phyloP scores from a whole-genome alignment of 2,113 vertebrate species.

The Propithecus coquereli region DNA sequence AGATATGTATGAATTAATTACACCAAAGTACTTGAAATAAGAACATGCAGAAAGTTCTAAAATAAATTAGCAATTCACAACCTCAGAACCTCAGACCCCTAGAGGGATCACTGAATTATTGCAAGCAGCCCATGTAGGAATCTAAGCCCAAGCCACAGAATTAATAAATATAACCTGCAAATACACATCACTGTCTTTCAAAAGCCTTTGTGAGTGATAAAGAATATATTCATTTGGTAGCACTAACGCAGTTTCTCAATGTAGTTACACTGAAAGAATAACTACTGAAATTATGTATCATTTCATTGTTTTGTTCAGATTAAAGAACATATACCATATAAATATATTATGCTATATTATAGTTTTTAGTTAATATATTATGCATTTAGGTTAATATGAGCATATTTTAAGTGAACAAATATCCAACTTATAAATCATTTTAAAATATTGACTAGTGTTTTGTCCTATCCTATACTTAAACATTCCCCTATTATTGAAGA shows the following conservation, averaged over 20 bases:
- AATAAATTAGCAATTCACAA: constrained; percentile 26
- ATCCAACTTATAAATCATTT: not conserved
- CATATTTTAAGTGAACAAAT: constrained; percentile 24
- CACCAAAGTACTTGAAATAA: not conserved
- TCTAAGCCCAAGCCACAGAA: not conserved
- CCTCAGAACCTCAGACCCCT: not conserved
- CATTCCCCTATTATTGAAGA: not conserved
- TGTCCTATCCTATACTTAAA: not conserved
- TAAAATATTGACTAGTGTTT: not conserved
- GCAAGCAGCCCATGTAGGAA: not conserved
- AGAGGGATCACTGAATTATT: constrained; percentile 3
- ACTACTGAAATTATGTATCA: not conserved
- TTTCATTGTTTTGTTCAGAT: constrained; percentile 20
- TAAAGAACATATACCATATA: not conserved
- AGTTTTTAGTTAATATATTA: not conserved
- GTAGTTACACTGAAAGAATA: not conserved
- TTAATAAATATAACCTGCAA: constrained; percentile 47
- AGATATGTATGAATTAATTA: constrained; percentile 18
- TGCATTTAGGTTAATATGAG: not conserved
- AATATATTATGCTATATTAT: not conserved
- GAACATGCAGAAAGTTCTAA: constrained; percentile 18
- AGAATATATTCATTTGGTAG: not conserved
- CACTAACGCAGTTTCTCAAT: not conserved
- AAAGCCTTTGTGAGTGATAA: not conserved
- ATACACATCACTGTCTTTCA: not conserved